phyloP scores from a whole-genome alignment of 1,140 invertebrate species.

The Lepidostoma basale region DNA sequence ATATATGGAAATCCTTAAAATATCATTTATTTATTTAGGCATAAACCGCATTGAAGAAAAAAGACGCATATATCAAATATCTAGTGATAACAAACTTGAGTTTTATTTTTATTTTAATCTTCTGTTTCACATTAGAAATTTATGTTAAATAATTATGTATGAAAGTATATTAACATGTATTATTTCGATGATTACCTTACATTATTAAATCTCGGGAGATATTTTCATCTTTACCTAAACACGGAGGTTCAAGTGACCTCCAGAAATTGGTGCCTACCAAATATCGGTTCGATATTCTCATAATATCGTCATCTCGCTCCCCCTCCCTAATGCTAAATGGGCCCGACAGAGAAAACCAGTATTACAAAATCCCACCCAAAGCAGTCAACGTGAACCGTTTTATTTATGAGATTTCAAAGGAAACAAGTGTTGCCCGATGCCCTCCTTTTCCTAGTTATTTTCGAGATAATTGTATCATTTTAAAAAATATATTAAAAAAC shows the following conservation, averaged over 20 bases:
- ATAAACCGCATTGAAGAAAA: no score
- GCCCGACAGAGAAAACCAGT: conserved; percentile 23
- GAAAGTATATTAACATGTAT: no score
- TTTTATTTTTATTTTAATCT: no score
- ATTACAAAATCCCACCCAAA: conserved; percentile 17
- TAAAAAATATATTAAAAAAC: not conserved
- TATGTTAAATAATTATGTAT: no score
- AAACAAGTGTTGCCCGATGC: conserved; percentile 37
- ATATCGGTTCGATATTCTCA: conserved; percentile 29
- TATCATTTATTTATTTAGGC: no score
- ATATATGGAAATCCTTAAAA: no score
- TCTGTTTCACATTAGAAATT: no score
- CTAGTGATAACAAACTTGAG: no score
- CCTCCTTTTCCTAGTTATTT: not conserved
- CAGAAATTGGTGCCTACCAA: conserved; percentile 40
- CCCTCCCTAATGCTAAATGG: not conserved
- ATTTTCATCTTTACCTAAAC: conserved; percentile 43
- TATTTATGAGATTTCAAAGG: conserved; percentile 43
- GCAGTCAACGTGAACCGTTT: conserved; percentile 28
- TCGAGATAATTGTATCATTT: not conserved
- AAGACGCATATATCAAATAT: no score
- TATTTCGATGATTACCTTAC: not conserved
- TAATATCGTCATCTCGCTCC: not conserved
- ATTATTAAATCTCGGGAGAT: conserved; percentile 10
- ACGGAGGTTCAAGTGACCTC: conserved; percentile 44